Evolutionary conservation across 2,797 vertebrate genomes (phyloP), one percentile per base, ranked within the genome.

Genomic region (Megaceryle alcyon): DNA sequence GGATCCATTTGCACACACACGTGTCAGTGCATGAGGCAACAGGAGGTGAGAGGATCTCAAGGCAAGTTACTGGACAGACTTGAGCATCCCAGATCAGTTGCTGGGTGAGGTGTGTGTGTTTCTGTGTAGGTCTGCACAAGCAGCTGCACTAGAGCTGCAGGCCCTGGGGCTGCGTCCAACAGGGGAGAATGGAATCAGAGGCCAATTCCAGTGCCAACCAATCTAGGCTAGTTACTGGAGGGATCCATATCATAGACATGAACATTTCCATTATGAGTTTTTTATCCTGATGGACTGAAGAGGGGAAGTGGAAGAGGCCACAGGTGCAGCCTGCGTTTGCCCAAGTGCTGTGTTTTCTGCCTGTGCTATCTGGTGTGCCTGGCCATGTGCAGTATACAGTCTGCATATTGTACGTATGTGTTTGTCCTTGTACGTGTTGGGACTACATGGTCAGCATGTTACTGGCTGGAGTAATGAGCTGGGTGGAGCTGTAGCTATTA

Each of bases 171-270:
- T 83, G 1, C 29, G 8, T 44, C 25, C 43, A 13, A 2, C 3
- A 14, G 7, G 7, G 33, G 1, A 29, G 11, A 84, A 41, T 20
- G n/a, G 14, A 23, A 71, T 59, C 70, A 63, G 14, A 12, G 4
- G 0, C 10, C 31, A 26, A 19, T 78, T 73, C n/a, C 11, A 35
- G 16, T 21, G 25, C 12, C 73, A 25, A 59, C 4, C 26, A 12
- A 17, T 70, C 57, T 54, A 46, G 17, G 61, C 10, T 11, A 19
- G 46, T 70, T 59, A 54, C 25, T 46, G 9, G 19, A 59, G 35
- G 10, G 10, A 54, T 82, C 29, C 3, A 7, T 31, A 10, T 37
- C 0, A 5, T 37, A 22, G 0, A 1, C 7, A 17, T 63, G 48
- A 11, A 9, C 22, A 18, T 59, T 72, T 78, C 35, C 14, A 22